Evolutionary conservation across 2,113 vertebrate genomes (phyloP).

Genomic region (Paralichthys olivaceus): DNA sequence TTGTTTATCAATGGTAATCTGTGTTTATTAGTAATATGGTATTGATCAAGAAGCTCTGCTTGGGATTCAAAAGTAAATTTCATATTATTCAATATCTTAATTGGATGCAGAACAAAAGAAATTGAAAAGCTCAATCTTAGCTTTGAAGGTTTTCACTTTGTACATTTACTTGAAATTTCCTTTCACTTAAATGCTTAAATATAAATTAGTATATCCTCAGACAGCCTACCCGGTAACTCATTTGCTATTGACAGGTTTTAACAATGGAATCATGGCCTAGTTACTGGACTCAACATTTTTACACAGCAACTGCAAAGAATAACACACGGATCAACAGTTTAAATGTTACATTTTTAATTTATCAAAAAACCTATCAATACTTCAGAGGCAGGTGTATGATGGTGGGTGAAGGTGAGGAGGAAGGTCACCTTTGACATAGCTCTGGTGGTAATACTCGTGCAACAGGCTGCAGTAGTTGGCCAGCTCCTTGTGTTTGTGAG

Average conservation of each 20-base stretch:
- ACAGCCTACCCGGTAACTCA: not conserved
- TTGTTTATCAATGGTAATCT: not conserved
- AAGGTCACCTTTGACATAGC: constrained; percentile 85
- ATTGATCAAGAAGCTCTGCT: not conserved
- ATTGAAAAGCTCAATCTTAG: too few relatives aligned
- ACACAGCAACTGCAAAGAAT: not conserved
- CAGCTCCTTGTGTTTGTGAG: constrained; percentile 91
- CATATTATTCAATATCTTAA: too few relatives aligned
- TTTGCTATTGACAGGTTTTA: not conserved
- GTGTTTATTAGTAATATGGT: not conserved
- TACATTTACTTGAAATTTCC: not conserved
- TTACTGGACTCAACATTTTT: not conserved
- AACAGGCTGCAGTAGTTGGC: constrained; percentile 91
- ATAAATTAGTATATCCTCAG: not conserved
- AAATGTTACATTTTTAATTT: too few relatives aligned
- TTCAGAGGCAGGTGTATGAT: not conserved
- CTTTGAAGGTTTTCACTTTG: too few relatives aligned
- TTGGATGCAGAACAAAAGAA: too few relatives aligned
- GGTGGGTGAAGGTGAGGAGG: not conserved
- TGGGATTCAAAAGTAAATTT: not conserved
- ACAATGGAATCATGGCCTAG: not conserved
- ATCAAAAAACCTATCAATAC: not conserved
- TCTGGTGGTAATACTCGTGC: constrained; percentile 95
- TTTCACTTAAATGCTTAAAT: not conserved
- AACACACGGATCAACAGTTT: not conserved